Conservation (phyloP, 2,888 invertebrate species). For the Ectemnius cavifrons region DNA sequence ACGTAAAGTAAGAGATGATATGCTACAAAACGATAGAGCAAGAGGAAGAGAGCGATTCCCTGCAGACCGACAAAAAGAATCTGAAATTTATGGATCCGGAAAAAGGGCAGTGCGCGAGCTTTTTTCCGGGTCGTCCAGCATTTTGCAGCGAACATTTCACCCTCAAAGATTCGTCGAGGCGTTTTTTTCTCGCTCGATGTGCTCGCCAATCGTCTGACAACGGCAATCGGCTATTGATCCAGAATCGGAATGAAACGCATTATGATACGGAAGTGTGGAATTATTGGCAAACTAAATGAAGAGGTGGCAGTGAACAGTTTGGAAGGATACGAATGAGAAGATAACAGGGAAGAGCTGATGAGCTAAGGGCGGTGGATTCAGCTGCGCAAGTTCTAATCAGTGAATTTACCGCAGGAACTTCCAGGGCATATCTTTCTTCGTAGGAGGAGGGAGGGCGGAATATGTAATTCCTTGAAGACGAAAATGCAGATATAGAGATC, state of each 20-base stretch:
- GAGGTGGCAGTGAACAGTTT: slow-evolving; percentile 8
- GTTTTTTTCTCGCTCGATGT: neutral
- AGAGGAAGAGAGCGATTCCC: slow-evolving; percentile 12
- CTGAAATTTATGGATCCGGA: slow-evolving; percentile 24
- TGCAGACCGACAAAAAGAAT: slow-evolving; percentile 14
- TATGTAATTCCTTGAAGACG: slow-evolving; percentile 43
- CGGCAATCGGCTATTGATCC: neutral
- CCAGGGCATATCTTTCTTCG: slow-evolving; percentile 43
- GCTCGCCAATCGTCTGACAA: slow-evolving; percentile 2
- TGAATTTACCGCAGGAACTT: slow-evolving; percentile 46
- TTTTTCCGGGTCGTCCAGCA: neutral
- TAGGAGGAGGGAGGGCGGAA: slow-evolving; percentile 38
- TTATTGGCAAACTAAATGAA: neutral
- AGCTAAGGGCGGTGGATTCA: slow-evolving; percentile 22
- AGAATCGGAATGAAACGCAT: too few relatives aligned
- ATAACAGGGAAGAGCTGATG: slow-evolving; percentile 20
- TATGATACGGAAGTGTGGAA: too few relatives aligned
- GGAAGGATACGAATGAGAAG: neutral
- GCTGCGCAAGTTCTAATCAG: slow-evolving; percentile 47
- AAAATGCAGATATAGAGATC: slow-evolving; percentile 19
- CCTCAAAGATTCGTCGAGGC: neutral
- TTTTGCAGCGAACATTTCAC: neutral
- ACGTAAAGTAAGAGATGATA: slow-evolving; percentile 1
- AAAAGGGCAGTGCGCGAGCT: neutral
- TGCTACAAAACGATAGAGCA: neutral